Base-by-base conservation (phyloP, 2,888 invertebrate species). In the Girardia tigrina region DNA sequence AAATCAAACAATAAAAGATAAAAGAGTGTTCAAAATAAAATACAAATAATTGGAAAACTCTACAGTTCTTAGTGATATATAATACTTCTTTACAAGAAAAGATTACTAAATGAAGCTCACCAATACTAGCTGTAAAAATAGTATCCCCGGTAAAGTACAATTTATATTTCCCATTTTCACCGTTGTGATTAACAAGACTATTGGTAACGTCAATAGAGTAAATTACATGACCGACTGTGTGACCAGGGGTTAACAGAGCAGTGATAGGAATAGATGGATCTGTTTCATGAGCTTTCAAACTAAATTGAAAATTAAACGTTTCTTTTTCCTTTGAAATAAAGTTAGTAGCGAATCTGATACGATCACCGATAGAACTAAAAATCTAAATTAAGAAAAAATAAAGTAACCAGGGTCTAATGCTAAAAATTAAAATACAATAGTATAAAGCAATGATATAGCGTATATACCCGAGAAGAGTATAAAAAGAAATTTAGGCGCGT, bases 111-210 rank as follows among this genome's bases (percentile, higher is more conserved):
- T n/a, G n/a, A 4, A 4, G 23, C 56, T 56, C 4, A 56, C 56
- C 56, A 2, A 56, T 56, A 12, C 56, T n/a, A 2, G 20, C 56
- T 2, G 23, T 4, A 16, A 56, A 56, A 56, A 56, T 56, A 6
- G 56, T 56, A 56, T 56, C 56, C n/a, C 56, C 56, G n/a, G 56
- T 56, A 23, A 56, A 56, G 23, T 56, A 56, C 23, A 56, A 56
- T 2, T n/a, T n/a, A 56, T 56, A 56, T 56, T 56, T 56, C n/a
- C n/a, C 56, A 56, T 56, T 20, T n/a, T 56, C 56, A n/a, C 56
- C 56, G 23, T 56, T 56, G 56, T 56, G n/a, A 6, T 16, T 23
- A 56, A 56, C 23, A 8, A 23, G 2, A 4, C 8, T 2, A 16
- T 56, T 56, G 23, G 6, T 23, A n/a, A 56, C 23, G 23, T n/a